phyloP scores from a whole-genome alignment of 2,113 vertebrate genomes.

The Hipposideros armiger region DNA sequence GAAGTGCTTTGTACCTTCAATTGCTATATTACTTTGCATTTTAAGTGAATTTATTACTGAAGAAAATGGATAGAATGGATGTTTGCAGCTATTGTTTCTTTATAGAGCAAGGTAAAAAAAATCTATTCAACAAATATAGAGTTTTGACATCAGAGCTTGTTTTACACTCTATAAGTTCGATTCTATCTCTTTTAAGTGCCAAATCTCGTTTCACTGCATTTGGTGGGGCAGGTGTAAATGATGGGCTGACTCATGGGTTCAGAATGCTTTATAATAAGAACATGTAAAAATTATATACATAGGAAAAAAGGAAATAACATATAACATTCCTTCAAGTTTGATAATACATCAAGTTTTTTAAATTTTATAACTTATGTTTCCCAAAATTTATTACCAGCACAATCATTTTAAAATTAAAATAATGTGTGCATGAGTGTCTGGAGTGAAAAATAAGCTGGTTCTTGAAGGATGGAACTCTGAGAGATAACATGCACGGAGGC shows the following conservation, averaged over 20 bases:
- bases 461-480: neutral
- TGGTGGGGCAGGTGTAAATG: accelerated
- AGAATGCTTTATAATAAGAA: neutral
- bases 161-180: neutral
- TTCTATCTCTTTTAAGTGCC: neutral
- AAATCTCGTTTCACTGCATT: neutral
- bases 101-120: neutral
- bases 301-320: neutral
- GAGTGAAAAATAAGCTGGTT: neutral
- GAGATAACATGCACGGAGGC: neutral
- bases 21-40: slow-evolving; percentile 15
- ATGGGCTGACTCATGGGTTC: neutral
- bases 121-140: neutral
- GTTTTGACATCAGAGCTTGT: neutral
- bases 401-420: neutral
- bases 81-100: neutral
- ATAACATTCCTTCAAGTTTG: neutral
- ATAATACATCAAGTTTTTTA: neutral
- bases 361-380: neutral
- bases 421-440: accelerated
- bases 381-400: neutral
- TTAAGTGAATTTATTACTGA: slow-evolving; percentile 2
- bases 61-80: neutral
- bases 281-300: neutral
- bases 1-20: neutral